A percentile compares a stretch with the other conserved stretches of the same genome.
phyloP scores from a whole-genome alignment of 2,888 invertebrate species.

The Pasiphila rectangulata region DNA sequence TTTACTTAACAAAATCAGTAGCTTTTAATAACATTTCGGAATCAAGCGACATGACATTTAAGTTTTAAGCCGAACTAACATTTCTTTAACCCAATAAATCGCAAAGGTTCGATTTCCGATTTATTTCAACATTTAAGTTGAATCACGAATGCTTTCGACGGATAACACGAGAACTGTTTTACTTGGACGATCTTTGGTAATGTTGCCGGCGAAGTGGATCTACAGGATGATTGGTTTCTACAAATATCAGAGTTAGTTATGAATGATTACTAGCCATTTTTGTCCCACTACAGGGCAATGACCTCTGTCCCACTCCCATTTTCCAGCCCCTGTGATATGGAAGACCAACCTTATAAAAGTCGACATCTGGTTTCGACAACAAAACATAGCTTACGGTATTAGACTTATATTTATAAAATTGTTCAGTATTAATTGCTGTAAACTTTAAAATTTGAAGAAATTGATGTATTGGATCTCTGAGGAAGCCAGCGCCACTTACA shows the following conservation, averaged over 20 bases:
- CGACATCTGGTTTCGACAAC: too few relatives aligned
- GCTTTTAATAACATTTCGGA: conserved; percentile 10
- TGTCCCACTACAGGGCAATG: too few relatives aligned
- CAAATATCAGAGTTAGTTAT: not conserved
- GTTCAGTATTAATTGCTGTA: too few relatives aligned
- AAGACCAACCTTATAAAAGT: too few relatives aligned
- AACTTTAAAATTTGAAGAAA: too few relatives aligned
- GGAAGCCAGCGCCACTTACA: too few relatives aligned
- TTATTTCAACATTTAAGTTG: conserved; percentile 57
- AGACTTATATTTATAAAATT: too few relatives aligned
- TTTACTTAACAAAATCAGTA: conserved; percentile 2
- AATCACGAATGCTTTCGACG: conserved; percentile 62
- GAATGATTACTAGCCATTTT: too few relatives aligned
- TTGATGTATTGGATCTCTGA: too few relatives aligned
- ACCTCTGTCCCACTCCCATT: too few relatives aligned
- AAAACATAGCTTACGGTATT: too few relatives aligned
- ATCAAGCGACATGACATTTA: conserved; percentile 24
- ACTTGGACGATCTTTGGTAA: conserved; percentile 46
- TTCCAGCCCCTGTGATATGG: too few relatives aligned
- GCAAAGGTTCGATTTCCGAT: conserved; percentile 46
- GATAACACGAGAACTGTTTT: conserved; percentile 74
- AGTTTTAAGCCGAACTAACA: conserved; percentile 22
- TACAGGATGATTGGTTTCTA: conserved; percentile 8
- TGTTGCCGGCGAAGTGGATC: conserved; percentile 13
- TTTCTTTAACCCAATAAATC: conserved; percentile 29